A percentile compares a stretch with the other conserved stretches of the same genome.
phyloP scores from a whole-genome alignment of 2,888 invertebrate genomes.

The Xestia c-nigrum region DNA sequence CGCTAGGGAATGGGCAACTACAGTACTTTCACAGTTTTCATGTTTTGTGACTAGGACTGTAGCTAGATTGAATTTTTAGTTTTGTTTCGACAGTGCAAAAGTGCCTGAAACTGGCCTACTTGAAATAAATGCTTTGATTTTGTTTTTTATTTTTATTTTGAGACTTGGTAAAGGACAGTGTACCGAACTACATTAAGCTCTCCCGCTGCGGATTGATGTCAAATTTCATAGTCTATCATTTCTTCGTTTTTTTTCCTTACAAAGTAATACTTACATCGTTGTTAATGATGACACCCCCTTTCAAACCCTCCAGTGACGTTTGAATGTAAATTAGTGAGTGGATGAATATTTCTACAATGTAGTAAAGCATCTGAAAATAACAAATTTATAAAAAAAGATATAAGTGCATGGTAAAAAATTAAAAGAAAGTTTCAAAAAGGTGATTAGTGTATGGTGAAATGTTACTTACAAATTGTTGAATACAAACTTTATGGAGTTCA shows the following conservation, averaged over 20 bases:
- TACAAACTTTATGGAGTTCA: slow-evolving; percentile 1
- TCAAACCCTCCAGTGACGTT: background rate
- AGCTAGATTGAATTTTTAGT: no score
- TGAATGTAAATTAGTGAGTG: slow-evolving; percentile 25
- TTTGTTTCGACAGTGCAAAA: no score
- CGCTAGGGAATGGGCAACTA: no score
- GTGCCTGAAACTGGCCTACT: no score
- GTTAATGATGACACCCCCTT: background rate
- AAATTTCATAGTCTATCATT: background rate
- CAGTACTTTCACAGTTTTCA: no score
- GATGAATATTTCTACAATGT: slow-evolving; percentile 28
- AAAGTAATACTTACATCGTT: slow-evolving; percentile 14
- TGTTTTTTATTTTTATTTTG: no score
- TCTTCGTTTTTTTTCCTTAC: background rate
- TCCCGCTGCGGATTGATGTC: background rate
- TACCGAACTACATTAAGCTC: background rate
- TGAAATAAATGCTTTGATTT: no score
- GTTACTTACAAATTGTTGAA: slow-evolving; percentile 30
- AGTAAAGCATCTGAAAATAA: slow-evolving; percentile 32
- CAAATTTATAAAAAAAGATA: background rate
- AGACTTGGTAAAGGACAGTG: background rate
- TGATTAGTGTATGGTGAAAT: background rate
- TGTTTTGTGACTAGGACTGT: no score
- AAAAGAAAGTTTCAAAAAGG: no score
- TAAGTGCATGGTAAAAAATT: background rate